These are phyloP conservation scores for Listronotus oregonensis DNA, from an alignment of 1,140 invertebrate species.

Conservation along the genomic window DNA sequence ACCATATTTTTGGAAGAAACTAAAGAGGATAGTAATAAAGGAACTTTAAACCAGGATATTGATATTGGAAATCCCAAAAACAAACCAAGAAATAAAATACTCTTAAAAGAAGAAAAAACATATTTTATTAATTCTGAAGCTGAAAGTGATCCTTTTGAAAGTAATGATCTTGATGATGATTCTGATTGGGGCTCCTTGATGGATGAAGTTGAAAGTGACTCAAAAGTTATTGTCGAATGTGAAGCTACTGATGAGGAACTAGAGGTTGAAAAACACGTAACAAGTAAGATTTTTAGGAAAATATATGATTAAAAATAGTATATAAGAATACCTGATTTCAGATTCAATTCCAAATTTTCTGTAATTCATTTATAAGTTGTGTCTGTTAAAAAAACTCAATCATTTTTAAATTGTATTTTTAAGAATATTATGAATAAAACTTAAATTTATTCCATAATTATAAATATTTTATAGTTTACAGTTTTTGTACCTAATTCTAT, in stretches of 20 bases:
- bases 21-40: neutral
- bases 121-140: conserved; percentile 17
- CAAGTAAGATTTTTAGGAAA: too few species aligned
- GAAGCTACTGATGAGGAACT: too few species aligned
- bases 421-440: neutral
- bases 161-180: conserved; percentile 18
- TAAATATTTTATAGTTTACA: too few species aligned
- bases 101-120: neutral
- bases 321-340: too few species aligned
- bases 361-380: too few species aligned
- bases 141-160: conserved; percentile 15
- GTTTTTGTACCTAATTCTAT: too few species aligned
- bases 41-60: neutral
- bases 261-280: too few species aligned
- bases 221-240: neutral
- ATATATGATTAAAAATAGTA: too few species aligned
- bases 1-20: neutral
- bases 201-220: neutral
- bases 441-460: too few species aligned
- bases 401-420: too few species aligned
- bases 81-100: neutral
- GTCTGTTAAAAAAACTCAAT: too few species aligned
- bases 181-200: conserved; percentile 25
- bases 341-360: too few species aligned
- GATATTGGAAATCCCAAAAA: neutral